Base-by-base conservation (phyloP, 2,888 invertebrate genomes). In the Chirona hameri region DNA sequence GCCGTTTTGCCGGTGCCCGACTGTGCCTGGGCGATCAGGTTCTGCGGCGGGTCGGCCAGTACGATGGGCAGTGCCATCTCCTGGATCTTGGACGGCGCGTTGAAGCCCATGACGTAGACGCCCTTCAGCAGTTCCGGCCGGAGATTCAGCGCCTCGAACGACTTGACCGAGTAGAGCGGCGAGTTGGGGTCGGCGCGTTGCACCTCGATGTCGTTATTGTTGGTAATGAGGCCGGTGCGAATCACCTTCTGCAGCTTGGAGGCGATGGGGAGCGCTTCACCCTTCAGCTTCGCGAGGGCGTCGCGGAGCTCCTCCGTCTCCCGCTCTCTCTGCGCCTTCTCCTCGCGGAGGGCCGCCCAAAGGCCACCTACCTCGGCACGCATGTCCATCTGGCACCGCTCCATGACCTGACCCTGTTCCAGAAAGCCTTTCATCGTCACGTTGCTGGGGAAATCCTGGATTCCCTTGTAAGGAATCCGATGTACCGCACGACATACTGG, bases 1-100 rank as follows among this genome's bases (percentile, higher is more conserved):
- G 99, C 99, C 2, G 99, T 99, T 91, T 99, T 99, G 80, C 99
- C 99, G 82, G 99, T 99, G 84, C 99, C 99, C 80, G 97, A 98
- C 88, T 99, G 99, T 83, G 98, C 97, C 88, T 99, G 99, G 5
- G 99, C 99, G 86, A 99, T 99, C 93, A 99, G 94, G 89, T 99
- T 99, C 88, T 96, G 95, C 18, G 84, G 85, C 91, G 97, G 98
- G 89, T 97, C 95, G 72, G 97, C 97, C 72, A 99, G 89, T 46
- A 99, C 90, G 21, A 96, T 94, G 5, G 99, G 99, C 84, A 99
- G 90, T 7, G 99, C 98, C 52, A 97, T 96, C 90, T 99, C 99
- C 86, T 92, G 92, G 87, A 99, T 99, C 90, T 97, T 98, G 0
- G 99, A 99, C 4, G 99, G 99, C n/a, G 96, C 94, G 89, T 97